Evolutionary conservation across 2,888 invertebrate species (phyloP), one percentile per base, ranked within the genome.

Genomic region (Tanytarsus gracilentus): DNA sequence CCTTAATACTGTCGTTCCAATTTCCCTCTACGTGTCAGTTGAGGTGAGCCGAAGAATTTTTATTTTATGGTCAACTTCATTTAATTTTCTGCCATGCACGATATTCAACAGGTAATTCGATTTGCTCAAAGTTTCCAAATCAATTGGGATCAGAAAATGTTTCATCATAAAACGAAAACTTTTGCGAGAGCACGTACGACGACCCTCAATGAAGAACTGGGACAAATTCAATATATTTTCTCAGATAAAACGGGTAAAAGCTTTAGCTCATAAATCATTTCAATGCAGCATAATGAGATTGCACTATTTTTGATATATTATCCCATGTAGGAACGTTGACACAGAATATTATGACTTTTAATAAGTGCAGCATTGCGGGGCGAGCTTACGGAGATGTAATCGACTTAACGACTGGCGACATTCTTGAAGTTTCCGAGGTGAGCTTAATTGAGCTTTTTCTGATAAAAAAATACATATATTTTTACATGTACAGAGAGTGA

Each of bases 341-440:
- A 26, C 96, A 97, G 79, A 99, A 99, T 75, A 96, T 99, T 67
- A 99, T 99, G 99, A 93, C 96, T 61, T 99, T 99, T 76, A 98
- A 98, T 76, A 98, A 98, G 77, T 97, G 97, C 74, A 93, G 97
- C 64, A 94, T 99, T 66, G 88, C 86, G 65, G 96, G 93, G 5
- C 82, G 84, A 65, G 82, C 86, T 61, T 99, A 94, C 74, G 99
- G 99, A 18, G 96, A 98, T 73, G 78, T 91, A 61, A 78, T 90
- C 62, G 94, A 96, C 75, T 83, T 87, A 65, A 78, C 79, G 67
- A 91, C 92, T 51, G 94, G 94, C 39, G 92, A 94, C 75, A 78
- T 88, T 60, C 77, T 93, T 64, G 94, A 94, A 71, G 80, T 92
- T 50, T 85, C 82, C 55, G 92, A 93, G 77, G 90, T 89, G 77